Conservation (phyloP, 2,888 invertebrate species). For the Apodemia zela region DNA sequence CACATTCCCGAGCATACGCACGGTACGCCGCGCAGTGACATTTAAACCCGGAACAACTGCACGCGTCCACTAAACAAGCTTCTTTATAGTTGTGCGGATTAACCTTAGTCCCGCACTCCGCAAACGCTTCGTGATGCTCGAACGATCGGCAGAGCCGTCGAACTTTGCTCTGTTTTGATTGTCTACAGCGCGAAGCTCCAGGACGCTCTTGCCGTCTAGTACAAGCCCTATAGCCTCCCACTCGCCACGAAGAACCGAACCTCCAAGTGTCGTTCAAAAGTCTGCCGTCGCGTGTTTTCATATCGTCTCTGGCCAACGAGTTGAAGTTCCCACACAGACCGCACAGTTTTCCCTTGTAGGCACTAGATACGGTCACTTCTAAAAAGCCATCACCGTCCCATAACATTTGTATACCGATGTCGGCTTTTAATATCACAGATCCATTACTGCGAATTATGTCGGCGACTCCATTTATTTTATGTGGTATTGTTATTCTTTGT, state of each 20-base stretch:
- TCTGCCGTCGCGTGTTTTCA: constrained; percentile 85
- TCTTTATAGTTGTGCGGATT: constrained; percentile 91
- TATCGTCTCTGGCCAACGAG: constrained; percentile 91
- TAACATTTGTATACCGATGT: constrained; percentile 89
- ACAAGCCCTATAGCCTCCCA: constrained; percentile 89
- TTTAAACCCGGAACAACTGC: constrained; percentile 89
- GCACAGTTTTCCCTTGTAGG: constrained; percentile 88
- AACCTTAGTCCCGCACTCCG: constrained; percentile 88
- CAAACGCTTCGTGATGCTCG: constrained; percentile 80
- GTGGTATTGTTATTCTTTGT: constrained; percentile 85
- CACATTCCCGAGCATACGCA: constrained; percentile 94
- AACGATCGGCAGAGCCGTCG: constrained; percentile 76
- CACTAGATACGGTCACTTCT: constrained; percentile 89
- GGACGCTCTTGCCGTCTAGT: constrained; percentile 79
- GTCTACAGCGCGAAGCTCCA: constrained; percentile 66
- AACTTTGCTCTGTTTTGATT: constrained; percentile 65
- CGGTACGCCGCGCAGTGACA: constrained; percentile 95
- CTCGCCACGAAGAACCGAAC: constrained; percentile 95
- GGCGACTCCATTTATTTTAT: constrained; percentile 76
- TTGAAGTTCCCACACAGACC: constrained; percentile 98
- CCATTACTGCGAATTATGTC: constrained; percentile 84
- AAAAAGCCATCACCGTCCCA: constrained; percentile 97
- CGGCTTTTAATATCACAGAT: constrained; percentile 83
- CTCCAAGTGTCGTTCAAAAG: constrained; percentile 83
- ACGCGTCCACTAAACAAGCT: constrained; percentile 93